Base-by-base conservation (phyloP, 53 echinoderm and acorn worm species). In the Echinarachnius parma region DNA sequence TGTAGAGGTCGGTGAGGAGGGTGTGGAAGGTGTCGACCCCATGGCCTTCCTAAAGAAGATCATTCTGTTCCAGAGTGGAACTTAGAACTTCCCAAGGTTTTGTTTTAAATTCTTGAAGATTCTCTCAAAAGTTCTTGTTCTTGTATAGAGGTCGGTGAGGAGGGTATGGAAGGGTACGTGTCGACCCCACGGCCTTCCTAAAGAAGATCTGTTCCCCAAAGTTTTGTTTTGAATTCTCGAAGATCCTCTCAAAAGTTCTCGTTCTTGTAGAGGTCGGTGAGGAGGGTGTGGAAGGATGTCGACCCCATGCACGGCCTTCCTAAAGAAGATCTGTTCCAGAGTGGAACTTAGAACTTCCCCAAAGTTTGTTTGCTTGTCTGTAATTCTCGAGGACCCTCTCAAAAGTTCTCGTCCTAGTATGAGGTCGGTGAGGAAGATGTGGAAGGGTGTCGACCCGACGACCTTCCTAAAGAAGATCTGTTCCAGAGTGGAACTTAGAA, bases 151-250 rank as follows among this genome's bases (percentile, higher is more conserved):
- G 22, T 95, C 95, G 23, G 81, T 81, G 9, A 95, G 58, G 9
- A 95, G 60, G 16, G 86, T 80, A 31, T 83, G 77, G 34, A 95
- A 90, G 34, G 95, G 95, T n/a, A n/a, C n/a, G n/a, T 62, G 90
- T 95, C 8, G 81, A 71, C 0, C 95, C 95, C 28, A 95, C 79
- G 16, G 95, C 87, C 34, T 81, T 87, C 9, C 95, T 61, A 62
- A 95, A 95, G 87, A 95, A 95, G 25, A 95, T 78, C 48, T 90
- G 87, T 62, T 95, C 95, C 2, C n/a, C n/a, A n/a, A n/a, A n/a
- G n/a, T n/a, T n/a, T n/a, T n/a, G n/a, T n/a, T n/a, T n/a, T n/a
- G n/a, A n/a, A n/a, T n/a, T n/a, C n/a, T n/a, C n/a, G n/a, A n/a
- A n/a, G n/a, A n/a, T n/a, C n/a, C n/a, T 77, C 60, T 86, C 68